Evolutionary conservation across 2,888 invertebrate species (phyloP).

Genomic region (Diloba caeruleocephala): DNA sequence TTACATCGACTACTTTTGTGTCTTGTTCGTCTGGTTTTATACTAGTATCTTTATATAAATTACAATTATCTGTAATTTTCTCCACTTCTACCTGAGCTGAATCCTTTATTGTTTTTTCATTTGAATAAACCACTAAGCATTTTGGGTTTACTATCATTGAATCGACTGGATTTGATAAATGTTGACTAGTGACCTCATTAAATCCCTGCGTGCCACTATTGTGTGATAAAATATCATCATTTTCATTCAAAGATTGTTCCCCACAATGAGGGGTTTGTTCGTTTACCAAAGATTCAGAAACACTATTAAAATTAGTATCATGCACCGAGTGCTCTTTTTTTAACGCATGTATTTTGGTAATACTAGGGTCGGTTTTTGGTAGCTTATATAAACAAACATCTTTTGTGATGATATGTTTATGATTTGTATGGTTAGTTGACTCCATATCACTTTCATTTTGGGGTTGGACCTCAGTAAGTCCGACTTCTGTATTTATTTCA

Average conservation of each 20-base stretch:
- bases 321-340: not conserved
- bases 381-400: not conserved
- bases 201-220: not conserved
- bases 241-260: not conserved
- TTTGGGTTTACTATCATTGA: not conserved
- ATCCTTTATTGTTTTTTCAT: not conserved
- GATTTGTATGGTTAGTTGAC: not conserved
- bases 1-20: not conserved
- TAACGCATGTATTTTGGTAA: slow-evolving; percentile 1
- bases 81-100: not conserved
- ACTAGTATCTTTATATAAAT: too few species aligned
- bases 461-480: not conserved
- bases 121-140: not conserved
- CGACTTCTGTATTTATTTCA: not conserved
- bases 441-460: not conserved
- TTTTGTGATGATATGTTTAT: not conserved
- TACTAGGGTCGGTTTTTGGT: not conserved
- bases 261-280: slow-evolving; percentile 1
- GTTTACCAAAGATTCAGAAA: not conserved
- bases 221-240: not conserved
- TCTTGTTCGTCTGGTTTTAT: slow-evolving; percentile 1
- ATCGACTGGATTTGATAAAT: slow-evolving; percentile 4
- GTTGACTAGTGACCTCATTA: not conserved
- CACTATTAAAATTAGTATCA: not conserved
- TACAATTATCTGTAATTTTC: not conserved